Evolutionary conservation across 2,113 vertebrate species (phyloP).

Genomic region (Trematocara macrostoma): DNA sequence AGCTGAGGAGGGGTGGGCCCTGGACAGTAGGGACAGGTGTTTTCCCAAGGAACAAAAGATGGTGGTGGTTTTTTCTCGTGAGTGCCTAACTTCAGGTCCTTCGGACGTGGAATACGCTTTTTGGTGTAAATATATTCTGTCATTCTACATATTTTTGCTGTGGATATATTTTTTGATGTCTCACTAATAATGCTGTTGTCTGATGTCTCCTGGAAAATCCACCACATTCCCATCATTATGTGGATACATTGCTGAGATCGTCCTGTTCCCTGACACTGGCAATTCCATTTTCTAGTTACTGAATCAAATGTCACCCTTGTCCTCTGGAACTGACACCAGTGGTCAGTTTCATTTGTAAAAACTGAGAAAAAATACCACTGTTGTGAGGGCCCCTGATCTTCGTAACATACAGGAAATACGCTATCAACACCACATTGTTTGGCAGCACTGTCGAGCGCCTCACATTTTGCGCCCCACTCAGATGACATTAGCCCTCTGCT

Average conservation of each 20-base stretch:
- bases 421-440: background rate
- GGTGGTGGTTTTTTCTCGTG: background rate
- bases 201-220: background rate
- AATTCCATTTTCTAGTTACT: background rate
- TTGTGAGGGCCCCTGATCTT: fast-evolving
- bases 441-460: background rate
- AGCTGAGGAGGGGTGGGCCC: background rate
- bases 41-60: background rate
- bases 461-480: background rate
- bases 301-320: background rate
- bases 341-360: background rate
- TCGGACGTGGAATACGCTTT: background rate
- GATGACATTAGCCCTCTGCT: background rate
- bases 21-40: background rate
- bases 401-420: background rate
- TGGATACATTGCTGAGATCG: background rate
- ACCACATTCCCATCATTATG: background rate
- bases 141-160: background rate
- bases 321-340: background rate
- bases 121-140: background rate
- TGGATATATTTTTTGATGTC: background rate
- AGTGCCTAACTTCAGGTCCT: fast-evolving
- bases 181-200: background rate
- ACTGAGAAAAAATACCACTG: background rate
- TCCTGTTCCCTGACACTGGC: background rate